A percentile compares a stretch with the other conserved stretches of the same genome.
Conservation (phyloP, 2,113 vertebrate genomes). For the Poicephalus gulielmi region DNA sequence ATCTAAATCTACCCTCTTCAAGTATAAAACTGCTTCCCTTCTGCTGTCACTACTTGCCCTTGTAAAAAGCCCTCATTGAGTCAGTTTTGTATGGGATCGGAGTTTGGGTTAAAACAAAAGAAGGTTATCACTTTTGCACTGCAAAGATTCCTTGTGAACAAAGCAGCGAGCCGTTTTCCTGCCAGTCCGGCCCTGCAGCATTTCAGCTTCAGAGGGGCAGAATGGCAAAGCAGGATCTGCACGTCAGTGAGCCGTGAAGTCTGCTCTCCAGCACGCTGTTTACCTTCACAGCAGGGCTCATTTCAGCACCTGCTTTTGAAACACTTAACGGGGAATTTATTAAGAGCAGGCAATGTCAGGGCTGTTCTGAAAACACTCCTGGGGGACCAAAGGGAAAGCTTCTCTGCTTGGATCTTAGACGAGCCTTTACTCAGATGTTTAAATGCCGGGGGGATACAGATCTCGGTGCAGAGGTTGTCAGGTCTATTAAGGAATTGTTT, state of each 20-base stretch:
- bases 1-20: background rate
- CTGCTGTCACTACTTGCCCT: background rate
- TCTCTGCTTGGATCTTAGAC: background rate
- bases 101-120: background rate
- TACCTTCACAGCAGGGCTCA: conserved; percentile 1
- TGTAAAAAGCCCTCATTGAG: background rate
- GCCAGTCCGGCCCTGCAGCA: background rate
- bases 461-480: background rate
- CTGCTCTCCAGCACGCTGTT: background rate
- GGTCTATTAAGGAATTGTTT: conserved; percentile 10
- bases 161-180: background rate
- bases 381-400: background rate
- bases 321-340: background rate
- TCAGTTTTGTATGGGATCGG: background rate
- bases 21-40: background rate
- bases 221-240: background rate
- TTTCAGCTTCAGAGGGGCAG: background rate
- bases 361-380: conserved; percentile 4
- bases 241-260: background rate
- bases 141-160: background rate
- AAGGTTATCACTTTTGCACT: background rate
- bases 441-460: background rate
- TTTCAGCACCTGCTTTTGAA: conserved; percentile 15
- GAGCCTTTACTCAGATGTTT: background rate
- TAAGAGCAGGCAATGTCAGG: background rate